Base-by-base conservation (phyloP, 2,113 vertebrate species). In the Callopanchax toddi region DNA sequence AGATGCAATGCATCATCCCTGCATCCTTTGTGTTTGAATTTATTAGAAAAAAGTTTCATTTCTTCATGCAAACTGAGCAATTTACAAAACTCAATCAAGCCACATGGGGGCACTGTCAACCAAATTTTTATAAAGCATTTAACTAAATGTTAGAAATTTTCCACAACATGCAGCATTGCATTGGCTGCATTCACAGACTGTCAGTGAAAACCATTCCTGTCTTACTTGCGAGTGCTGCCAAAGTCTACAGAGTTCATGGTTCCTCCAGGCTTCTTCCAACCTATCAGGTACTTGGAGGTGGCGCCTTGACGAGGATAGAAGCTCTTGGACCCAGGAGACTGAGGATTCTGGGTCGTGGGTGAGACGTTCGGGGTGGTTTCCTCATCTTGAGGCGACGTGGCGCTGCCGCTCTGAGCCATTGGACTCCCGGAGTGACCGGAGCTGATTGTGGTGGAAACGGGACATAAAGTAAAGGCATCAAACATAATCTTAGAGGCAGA, bases 181-280 rank as follows among this genome's bases (percentile, higher is more conserved):
- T 22, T 34, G 60, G 8, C 37, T 13, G 34, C 29, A 58, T 39
- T 63, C 17, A 48, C 23, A 43, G 51, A 65, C 50, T 39, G 52
- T 22, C 13, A 10, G 13, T 59, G 57, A 48, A 50, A 60, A 59
- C 45, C 1, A 11, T 15, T 48, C 9, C 10, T 11, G 23, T 61
- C 95, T 95, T 95, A 99, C 97, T 98, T 99, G 90, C 97, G 94
- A 59, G 95, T 94, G 90, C 94, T 96, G 89, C 97, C 96, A 89
- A 99, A 99, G 71, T 97, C 97, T 91, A 99, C 97, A 11, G 96
- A 96, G 92, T 99, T 99, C 88, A 98, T 96, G 58, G 96, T 97
- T 83, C 97, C 95, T 72, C 97, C 97, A 0, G 97, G 97, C 75
- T 99, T 99, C 85, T 95, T 98, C 97, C 97, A 99, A 79, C 97